Conservation (phyloP, 2,797 vertebrate species). For the Eupleurogrammus muticus region DNA sequence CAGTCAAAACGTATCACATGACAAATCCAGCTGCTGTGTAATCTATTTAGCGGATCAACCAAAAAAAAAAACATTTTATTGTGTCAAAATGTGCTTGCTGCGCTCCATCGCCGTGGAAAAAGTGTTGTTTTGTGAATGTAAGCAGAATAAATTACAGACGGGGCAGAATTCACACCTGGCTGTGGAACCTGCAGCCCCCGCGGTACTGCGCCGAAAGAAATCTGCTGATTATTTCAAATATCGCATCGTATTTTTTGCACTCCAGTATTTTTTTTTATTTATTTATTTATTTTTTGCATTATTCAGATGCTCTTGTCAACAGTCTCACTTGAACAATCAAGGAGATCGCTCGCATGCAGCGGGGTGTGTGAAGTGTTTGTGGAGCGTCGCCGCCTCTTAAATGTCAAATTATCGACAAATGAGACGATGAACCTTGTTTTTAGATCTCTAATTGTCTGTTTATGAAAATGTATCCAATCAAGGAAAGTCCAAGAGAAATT, state of each 20-base stretch:
- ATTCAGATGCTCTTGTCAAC: constrained; percentile 60
- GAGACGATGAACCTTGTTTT: not conserved
- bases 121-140: constrained; percentile 61
- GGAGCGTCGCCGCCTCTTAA: constrained; percentile 2
- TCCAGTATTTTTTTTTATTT: constrained; percentile 11
- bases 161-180: constrained; percentile 74
- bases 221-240: constrained; percentile 72
- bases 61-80: constrained; percentile 24
- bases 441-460: not conserved
- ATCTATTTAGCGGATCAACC: constrained; percentile 51
- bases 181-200: constrained; percentile 65
- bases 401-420: constrained; percentile 17
- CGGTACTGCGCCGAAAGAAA: constrained; percentile 48
- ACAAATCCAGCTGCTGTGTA: constrained; percentile 31
- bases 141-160: constrained; percentile 76
- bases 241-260: not conserved
- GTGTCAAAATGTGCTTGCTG: constrained; percentile 61
- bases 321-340: constrained; percentile 28
- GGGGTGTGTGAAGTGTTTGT: not conserved
- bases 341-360: not conserved
- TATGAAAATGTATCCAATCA: not conserved
- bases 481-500: not conserved
- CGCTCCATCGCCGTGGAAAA: constrained; percentile 26
- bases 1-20: constrained; percentile 13
- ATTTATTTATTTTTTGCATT: constrained; percentile 36